Evolutionary conservation across 2,797 vertebrate species (phyloP).

Genomic region (Pseudocheirus occidentalis): DNA sequence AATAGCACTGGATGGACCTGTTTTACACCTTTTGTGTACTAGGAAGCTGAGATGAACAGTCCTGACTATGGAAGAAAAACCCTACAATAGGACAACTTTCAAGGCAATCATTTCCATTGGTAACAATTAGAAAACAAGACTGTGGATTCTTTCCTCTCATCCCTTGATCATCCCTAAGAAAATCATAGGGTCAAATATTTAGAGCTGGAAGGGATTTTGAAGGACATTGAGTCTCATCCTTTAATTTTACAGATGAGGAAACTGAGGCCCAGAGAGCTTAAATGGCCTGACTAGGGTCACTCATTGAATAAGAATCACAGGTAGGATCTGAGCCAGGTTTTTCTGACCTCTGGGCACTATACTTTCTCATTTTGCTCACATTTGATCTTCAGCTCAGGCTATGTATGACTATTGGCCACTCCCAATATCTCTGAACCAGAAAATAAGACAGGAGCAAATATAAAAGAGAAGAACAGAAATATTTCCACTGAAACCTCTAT

Average conservation of each 20-base stretch:
- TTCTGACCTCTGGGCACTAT: neutral
- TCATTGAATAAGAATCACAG: neutral
- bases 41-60: neutral
- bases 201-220: neutral
- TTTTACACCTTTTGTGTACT: neutral
- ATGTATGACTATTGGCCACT: neutral
- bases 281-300: neutral
- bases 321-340: neutral
- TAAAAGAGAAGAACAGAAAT: neutral
- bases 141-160: neutral
- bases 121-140: neutral
- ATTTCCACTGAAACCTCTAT: neutral
- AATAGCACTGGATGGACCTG: neutral
- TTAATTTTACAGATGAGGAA: neutral
- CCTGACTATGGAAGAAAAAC: neutral
- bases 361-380: neutral
- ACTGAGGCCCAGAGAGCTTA: neutral
- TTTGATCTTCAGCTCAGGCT: neutral
- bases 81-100: neutral
- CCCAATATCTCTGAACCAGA: neutral
- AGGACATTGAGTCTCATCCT: neutral
- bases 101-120: neutral
- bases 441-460: neutral
- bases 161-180: neutral
- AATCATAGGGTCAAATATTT: neutral